Percentiles rank a stretch among this genome's conserved stretches.
phyloP scores from a whole-genome alignment of 2,797 vertebrate genomes.

The Schizopygopsis malacanthus region DNA sequence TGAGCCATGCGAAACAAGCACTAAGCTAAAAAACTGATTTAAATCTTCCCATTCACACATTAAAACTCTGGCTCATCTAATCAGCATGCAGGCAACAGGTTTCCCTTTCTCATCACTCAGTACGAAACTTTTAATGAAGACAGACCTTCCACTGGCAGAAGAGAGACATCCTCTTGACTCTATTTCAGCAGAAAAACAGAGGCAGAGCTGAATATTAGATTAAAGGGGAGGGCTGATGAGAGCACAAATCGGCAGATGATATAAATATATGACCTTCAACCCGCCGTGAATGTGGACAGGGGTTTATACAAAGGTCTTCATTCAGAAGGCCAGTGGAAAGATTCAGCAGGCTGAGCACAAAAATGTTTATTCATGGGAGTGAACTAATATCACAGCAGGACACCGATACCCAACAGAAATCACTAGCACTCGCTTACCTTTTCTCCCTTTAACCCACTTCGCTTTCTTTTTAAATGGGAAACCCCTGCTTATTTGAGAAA shows the following conservation, averaged over 20 bases:
- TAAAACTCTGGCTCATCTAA: conserved; percentile 34
- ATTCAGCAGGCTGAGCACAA: conserved; percentile 46
- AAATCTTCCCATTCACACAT: conserved; percentile 9
- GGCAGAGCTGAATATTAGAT: conserved; percentile 64
- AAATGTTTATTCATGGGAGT: conserved; percentile 35
- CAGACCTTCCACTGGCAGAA: conserved; percentile 23
- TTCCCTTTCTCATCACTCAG: conserved; percentile 20
- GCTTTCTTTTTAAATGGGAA: conserved; percentile 1
- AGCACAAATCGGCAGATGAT: conserved; percentile 61
- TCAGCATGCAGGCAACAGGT: conserved; percentile 23
- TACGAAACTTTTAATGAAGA: conserved; percentile 42
- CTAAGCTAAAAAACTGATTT: not conserved
- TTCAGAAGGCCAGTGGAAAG: conserved; percentile 52
- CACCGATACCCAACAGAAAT: not conserved
- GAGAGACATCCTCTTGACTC: conserved; percentile 38
- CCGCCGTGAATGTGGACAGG: conserved; percentile 53
- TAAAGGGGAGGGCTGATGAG: conserved; percentile 58
- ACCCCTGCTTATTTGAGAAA: not conserved
- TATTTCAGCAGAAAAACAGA: conserved; percentile 50
- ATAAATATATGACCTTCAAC: conserved; percentile 67
- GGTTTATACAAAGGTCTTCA: conserved; percentile 63
- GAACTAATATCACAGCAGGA: conserved; percentile 20
- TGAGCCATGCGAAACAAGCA: not conserved
- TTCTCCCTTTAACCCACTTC: not conserved
- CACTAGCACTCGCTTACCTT: not conserved